These are phyloP conservation scores for Stenodema calcarata DNA, from an alignment of 2,888 invertebrate species.

Conservation along the genomic window DNA sequence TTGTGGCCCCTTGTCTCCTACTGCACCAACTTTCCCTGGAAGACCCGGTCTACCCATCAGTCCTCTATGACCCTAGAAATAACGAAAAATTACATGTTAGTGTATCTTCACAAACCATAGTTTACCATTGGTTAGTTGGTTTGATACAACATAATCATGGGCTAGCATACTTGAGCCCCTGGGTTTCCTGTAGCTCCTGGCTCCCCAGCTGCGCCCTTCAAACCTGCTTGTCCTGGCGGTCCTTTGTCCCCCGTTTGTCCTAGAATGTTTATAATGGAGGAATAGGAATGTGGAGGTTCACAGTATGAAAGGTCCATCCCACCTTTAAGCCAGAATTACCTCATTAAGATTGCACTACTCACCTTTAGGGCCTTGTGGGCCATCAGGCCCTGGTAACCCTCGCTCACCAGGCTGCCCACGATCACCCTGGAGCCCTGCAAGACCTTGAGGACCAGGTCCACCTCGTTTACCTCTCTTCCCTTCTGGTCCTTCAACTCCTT, in stretches of 20 bases:
- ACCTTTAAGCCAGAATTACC: too few species aligned
- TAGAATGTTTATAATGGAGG: neutral
- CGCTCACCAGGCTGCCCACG: slow-evolving; percentile 72
- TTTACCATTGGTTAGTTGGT: neutral
- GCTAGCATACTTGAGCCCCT: slow-evolving; percentile 53
- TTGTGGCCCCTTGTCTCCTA: slow-evolving; percentile 72
- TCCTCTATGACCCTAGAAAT: slow-evolving; percentile 65
- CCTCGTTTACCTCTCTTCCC: slow-evolving; percentile 85
- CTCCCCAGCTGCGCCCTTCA: slow-evolving; percentile 59
- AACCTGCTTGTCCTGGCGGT: slow-evolving; percentile 55
- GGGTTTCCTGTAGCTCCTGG: slow-evolving; percentile 59
- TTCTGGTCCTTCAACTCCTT: slow-evolving; percentile 74
- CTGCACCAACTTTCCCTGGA: slow-evolving; percentile 72
- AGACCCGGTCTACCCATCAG: slow-evolving; percentile 74
- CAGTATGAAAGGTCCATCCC: too few species aligned
- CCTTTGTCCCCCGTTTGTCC: slow-evolving; percentile 59
- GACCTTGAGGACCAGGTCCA: slow-evolving; percentile 72
- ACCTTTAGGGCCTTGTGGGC: slow-evolving; percentile 68
- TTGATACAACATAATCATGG: neutral
- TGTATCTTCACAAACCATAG: neutral
- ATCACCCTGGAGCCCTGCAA: slow-evolving; percentile 74
- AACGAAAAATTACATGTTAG: neutral
- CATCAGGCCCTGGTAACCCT: slow-evolving; percentile 71
- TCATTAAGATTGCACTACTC: neutral
- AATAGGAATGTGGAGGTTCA: too few species aligned